Evolutionary conservation across 2,888 invertebrate genomes (phyloP).

Genomic region (Cephus spinipes): DNA sequence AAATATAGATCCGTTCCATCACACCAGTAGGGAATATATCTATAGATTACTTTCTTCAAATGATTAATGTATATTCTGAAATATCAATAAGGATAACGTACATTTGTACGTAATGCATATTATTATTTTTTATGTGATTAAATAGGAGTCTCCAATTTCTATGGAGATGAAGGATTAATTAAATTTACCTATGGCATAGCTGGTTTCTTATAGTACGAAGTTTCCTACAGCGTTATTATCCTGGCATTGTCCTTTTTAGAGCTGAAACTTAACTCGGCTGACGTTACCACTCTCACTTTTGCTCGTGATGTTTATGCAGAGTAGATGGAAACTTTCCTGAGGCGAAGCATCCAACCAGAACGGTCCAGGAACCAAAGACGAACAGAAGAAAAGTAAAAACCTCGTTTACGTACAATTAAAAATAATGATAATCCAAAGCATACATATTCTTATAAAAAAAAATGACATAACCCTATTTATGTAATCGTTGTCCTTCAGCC

Average conservation of each 20-base stretch:
- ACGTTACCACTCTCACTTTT: slow-evolving; percentile 60
- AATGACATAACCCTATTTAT: background rate
- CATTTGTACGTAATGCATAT: background rate
- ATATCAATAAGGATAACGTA: background rate
- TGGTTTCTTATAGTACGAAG: background rate
- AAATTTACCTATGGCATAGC: background rate
- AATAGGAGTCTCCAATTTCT: background rate
- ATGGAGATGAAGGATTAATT: background rate
- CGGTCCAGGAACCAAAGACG: background rate
- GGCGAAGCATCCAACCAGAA: slow-evolving; percentile 33
- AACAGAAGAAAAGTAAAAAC: background rate
- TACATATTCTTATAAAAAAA: background rate
- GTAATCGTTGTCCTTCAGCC: background rate
- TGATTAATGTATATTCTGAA: background rate
- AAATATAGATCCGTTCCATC: background rate
- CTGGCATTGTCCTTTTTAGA: background rate
- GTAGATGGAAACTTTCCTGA: slow-evolving; percentile 61
- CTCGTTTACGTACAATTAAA: background rate
- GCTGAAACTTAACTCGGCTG: background rate
- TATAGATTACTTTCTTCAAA: background rate
- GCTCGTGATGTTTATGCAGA: slow-evolving; percentile 64
- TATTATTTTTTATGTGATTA: background rate
- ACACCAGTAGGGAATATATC: background rate
- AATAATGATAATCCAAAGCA: background rate
- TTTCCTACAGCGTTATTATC: background rate